Conservation (phyloP, 2,113 vertebrate genomes). For the Lepidothrix coronata region DNA sequence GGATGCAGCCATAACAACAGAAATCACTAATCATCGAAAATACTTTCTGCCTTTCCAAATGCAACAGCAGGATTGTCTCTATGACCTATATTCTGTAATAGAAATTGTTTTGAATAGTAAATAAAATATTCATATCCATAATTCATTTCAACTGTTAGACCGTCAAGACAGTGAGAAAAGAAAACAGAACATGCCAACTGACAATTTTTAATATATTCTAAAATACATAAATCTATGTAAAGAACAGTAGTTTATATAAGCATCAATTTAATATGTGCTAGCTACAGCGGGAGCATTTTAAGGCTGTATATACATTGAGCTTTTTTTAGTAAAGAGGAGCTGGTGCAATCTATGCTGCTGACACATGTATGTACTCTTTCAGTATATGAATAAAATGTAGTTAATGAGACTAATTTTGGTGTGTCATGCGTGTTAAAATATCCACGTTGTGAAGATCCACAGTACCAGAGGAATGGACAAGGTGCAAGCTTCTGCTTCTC, state of each 20-base stretch:
- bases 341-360: conserved; percentile 28
- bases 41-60: neutral
- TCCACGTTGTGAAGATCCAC: rapidly evolving
- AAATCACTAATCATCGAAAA: neutral
- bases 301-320: conserved; percentile 46
- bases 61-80: neutral
- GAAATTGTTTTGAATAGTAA: neutral
- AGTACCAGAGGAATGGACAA: neutral
- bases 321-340: conserved; percentile 60
- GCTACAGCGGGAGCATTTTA: conserved; percentile 40
- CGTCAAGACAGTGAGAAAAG: conserved; percentile 24
- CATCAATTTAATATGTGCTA: conserved; percentile 30
- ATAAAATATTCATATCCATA: neutral
- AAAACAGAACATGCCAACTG: conserved; percentile 30
- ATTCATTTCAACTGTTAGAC: neutral
- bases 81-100: neutral
- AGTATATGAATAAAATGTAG: conserved; percentile 68
- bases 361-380: conserved; percentile 42
- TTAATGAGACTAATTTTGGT: neutral
- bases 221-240: conserved; percentile 42
- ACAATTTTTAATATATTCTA: conserved; percentile 62
- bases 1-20: neutral
- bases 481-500: neutral
- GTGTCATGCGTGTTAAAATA: neutral
- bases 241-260: conserved; percentile 52